A percentile compares a stretch with the other conserved stretches of the same genome.
phyloP scores from a whole-genome alignment of 2,113 vertebrate genomes.

The Tylochromis polylepis region DNA sequence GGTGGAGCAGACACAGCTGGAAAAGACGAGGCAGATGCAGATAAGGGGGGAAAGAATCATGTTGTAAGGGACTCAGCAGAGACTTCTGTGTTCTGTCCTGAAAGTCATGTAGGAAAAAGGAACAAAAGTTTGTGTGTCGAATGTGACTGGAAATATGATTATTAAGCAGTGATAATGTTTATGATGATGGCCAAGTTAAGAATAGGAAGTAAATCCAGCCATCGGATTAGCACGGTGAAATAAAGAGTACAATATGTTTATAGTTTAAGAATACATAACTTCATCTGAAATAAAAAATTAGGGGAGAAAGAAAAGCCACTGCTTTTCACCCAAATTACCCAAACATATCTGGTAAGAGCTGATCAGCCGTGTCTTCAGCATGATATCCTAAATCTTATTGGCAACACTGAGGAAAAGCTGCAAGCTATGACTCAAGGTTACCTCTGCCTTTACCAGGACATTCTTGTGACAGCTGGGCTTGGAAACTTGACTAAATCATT shows the following conservation, averaged over 20 bases:
- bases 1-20: background rate
- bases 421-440: background rate
- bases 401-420: background rate
- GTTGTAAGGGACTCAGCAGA: background rate
- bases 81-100: background rate
- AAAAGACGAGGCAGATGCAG: background rate
- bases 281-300: background rate
- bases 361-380: background rate
- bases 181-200: too few species aligned
- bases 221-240: background rate
- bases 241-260: background rate
- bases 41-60: background rate
- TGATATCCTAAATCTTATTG: conserved; percentile 4
- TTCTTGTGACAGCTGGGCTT: background rate
- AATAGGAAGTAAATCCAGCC: background rate
- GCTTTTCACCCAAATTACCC: background rate
- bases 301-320: background rate
- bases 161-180: background rate
- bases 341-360: background rate
- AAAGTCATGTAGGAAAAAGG: background rate
- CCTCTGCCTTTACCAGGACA: background rate
- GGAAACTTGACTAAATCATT: background rate
- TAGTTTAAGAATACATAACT: background rate
- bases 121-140: background rate
- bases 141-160: background rate